phyloP scores from a whole-genome alignment of 2,113 vertebrate genomes.

The Pelecanus crispus region DNA sequence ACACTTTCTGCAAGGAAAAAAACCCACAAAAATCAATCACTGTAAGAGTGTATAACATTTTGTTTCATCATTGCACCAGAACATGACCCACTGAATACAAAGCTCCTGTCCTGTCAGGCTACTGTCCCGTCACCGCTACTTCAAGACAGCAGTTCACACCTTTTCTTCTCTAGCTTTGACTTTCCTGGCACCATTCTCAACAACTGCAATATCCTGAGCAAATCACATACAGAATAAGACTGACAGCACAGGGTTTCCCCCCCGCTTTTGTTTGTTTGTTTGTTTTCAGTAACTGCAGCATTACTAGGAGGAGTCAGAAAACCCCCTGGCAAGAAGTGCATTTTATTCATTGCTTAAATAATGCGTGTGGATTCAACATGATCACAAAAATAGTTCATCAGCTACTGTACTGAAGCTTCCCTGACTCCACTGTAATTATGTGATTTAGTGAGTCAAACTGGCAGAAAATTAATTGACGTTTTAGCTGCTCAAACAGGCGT shows the following conservation, averaged over 20 bases:
- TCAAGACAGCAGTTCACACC: not conserved
- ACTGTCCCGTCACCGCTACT: not conserved
- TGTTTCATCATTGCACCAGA: not conserved
- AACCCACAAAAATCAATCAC: rapidly evolving
- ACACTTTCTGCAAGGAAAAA: not conserved
- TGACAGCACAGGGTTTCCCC: not conserved
- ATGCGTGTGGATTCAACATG: not conserved
- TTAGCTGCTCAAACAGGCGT: not conserved
- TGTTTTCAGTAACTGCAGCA: not conserved
- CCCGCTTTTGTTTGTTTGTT: rapidly evolving
- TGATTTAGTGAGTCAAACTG: not conserved
- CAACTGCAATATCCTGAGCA: not conserved
- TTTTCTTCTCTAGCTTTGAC: not conserved
- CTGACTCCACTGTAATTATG: not conserved
- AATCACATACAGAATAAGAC: not conserved
- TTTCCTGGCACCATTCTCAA: not conserved
- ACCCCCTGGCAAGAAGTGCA: not conserved
- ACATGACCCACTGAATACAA: not conserved
- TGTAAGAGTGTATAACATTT: not conserved
- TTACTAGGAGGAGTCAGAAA: not conserved
- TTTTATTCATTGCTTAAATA: not conserved
- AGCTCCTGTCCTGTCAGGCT: not conserved
- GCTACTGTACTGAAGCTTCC: not conserved
- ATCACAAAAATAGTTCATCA: not conserved
- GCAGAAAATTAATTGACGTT: not conserved